Evolutionary conservation across 1,140 invertebrate genomes (phyloP).

Genomic region (Helicoverpa armigera): DNA sequence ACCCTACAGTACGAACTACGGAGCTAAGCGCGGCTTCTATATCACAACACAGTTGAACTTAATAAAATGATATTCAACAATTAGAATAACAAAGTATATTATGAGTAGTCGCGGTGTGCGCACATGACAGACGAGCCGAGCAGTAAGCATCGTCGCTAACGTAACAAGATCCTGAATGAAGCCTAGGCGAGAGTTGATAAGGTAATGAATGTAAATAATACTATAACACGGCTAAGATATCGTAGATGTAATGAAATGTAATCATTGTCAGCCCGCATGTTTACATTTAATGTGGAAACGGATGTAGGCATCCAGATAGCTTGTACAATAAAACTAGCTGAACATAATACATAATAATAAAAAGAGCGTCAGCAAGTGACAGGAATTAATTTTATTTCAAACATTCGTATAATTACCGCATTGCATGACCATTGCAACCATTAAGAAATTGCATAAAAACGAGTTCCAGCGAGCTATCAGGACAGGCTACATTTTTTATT

Average conservation of each 20-base stretch:
- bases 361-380: not conserved
- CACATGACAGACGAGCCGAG: too few relatives aligned
- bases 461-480: not conserved
- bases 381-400: slow-evolving; percentile 5
- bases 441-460: not conserved
- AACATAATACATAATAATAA: slow-evolving; percentile 20
- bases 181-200: not conserved
- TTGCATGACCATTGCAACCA: slow-evolving; percentile 6
- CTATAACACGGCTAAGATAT: not conserved
- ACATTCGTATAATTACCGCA: slow-evolving; percentile 9
- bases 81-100: too few relatives aligned
- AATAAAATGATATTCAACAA: too few relatives aligned
- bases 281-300: slow-evolving; percentile 22
- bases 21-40: too few relatives aligned
- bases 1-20: too few relatives aligned
- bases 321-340: slow-evolving; percentile 8
- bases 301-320: slow-evolving; percentile 12
- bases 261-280: not conserved
- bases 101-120: too few relatives aligned
- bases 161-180: slow-evolving; percentile 2
- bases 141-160: too few relatives aligned
- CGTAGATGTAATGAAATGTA: not conserved
- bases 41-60: too few relatives aligned
- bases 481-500: not conserved
- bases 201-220: not conserved